A percentile compares a stretch with the other conserved stretches of the same genome.
Conservation (phyloP, 2,797 vertebrate species). For the Molothrus ater region DNA sequence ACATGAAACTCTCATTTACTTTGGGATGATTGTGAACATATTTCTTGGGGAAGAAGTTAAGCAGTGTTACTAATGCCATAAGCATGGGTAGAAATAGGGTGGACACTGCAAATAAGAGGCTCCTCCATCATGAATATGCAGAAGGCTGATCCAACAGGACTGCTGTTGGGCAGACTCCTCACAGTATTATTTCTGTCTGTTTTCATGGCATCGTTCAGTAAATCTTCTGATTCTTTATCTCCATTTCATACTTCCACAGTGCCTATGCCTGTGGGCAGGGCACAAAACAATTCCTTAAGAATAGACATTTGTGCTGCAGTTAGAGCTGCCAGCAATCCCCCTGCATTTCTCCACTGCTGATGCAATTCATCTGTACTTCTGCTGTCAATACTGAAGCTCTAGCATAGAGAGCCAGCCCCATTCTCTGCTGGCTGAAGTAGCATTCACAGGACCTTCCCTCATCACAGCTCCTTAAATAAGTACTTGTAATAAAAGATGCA, state of each 20-base stretch:
- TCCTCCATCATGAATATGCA: not conserved
- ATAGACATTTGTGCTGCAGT: not conserved
- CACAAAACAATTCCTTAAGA: not conserved
- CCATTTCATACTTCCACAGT: not conserved
- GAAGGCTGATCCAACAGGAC: not conserved
- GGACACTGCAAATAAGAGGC: not conserved
- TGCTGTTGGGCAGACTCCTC: not conserved
- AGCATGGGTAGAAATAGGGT: not conserved
- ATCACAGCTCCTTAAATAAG: not conserved
- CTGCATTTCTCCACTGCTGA: not conserved
- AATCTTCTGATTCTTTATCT: not conserved
- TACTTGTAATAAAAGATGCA: not conserved
- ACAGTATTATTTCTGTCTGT: not conserved
- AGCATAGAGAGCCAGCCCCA: not conserved
- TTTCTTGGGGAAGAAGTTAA: not conserved
- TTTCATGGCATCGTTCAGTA: not conserved
- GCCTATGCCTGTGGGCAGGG: not conserved
- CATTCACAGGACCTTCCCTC: not conserved
- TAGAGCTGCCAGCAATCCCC: not conserved
- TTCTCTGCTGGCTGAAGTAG: not conserved
- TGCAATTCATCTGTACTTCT: not conserved
- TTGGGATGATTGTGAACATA: not conserved
- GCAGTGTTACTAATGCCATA: not conserved
- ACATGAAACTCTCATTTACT: not conserved
- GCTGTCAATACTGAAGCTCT: not conserved